Base-by-base conservation (phyloP, 2,888 invertebrate species). In the Epirrhoe alternata region DNA sequence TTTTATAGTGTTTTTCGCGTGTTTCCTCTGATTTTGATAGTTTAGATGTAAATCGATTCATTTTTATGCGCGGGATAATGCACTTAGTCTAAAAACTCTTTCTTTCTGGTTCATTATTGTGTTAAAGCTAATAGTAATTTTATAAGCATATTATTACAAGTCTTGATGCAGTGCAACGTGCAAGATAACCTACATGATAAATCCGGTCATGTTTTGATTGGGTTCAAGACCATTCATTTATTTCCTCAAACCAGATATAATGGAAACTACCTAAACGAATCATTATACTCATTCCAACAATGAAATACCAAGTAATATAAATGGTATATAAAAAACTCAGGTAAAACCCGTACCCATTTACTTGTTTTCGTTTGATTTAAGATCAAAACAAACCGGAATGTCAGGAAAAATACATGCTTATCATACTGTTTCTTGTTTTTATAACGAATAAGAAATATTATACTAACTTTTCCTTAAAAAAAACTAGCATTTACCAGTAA, bases 151-250 rank as follows among this genome's bases (percentile, higher is more conserved):
- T 47, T 14, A 14, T 14, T 6, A 14, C 4, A 14, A 4, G 16
- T 42, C 3, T 14, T 47, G 6, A 16, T 14, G 7, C 10, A 54
- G 6, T 61, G 55, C 49, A 61, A 42, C 42, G 10, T 35, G n/a
- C 24, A 47, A 4, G 64, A 69, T 71, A 68, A 71, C 68, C 56
- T 24, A 53, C 2, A 6, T 63, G 52, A 68, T 64, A 69, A 49
- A 47, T 35, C 31, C 45, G 6, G 31, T 49, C 61, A 58, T 68
- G 59, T 54, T 60, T 49, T 63, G 50, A 69, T 58, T 52, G 66
- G 45, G 63, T 70, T 68, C 64, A 73, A 69, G 67, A 66, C 53
- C 31, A 63, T 16, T 58, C n/a, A 16, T 56, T 52, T 42, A 62
- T 70, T 68, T 72, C 66, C 64, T 65, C 49, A 65, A 56, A 62